Percentiles rank a stretch among this genome's conserved stretches.
phyloP scores from a whole-genome alignment of 30 jellyfish, hydroid and myxozoan species.

The Aurelia aurita region DNA sequence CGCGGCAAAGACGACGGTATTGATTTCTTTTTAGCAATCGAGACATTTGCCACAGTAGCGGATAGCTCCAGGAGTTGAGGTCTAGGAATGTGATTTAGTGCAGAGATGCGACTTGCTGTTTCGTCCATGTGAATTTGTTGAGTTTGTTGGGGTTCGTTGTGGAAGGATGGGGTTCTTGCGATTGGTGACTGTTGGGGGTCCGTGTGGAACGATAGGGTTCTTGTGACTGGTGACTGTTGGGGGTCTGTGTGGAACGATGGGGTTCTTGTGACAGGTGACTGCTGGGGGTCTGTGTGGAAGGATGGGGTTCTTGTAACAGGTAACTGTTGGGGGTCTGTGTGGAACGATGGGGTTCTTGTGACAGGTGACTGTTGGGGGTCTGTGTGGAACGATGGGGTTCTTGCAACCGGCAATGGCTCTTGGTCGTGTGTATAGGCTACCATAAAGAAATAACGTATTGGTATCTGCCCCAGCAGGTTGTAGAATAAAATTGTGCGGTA shows the following conservation, averaged over 20 bases:
- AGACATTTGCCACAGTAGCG: background rate
- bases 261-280: background rate
- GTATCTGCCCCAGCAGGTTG: constrained; percentile 13
- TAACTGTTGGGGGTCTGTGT: background rate
- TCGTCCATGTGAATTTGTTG: too few species aligned
- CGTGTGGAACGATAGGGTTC: too few species aligned
- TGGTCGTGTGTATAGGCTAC: constrained; percentile 1
- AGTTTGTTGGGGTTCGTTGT: too few species aligned
- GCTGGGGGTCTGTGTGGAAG: background rate
- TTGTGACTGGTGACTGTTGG: background rate
- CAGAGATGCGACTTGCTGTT: too few species aligned
- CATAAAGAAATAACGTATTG: background rate
- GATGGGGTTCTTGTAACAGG: background rate
- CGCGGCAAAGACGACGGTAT: constrained; percentile 19
- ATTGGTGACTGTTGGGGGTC: too few species aligned
- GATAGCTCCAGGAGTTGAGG: background rate
- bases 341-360: background rate
- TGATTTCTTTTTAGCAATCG: constrained; percentile 28
- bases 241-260: background rate
- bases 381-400: background rate
- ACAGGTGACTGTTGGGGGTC: too few species aligned
- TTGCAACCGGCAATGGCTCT: constrained; percentile 5
- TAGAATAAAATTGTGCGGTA: background rate
- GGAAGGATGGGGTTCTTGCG: too few species aligned
- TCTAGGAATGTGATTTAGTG: too few species aligned